These are phyloP conservation scores for Haemorhous mexicanus DNA, from an alignment of 2,113 vertebrate genomes.

Conservation along the genomic window DNA sequence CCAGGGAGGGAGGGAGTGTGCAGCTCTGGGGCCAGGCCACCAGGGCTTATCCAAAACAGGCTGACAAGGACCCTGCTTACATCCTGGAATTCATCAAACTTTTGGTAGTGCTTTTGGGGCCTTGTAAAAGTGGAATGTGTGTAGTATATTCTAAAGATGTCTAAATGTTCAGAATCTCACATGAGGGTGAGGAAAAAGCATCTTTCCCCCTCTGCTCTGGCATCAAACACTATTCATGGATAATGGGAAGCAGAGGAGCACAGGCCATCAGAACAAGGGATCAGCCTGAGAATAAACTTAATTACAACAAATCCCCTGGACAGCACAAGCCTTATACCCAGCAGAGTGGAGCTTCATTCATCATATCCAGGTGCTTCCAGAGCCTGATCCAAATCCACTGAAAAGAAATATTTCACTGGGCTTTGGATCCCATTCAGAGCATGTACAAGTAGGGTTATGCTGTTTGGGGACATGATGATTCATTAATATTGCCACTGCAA, in stretches of 20 bases:
- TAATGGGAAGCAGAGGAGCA: slow-evolving; percentile 73
- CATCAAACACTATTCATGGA: slow-evolving; percentile 39
- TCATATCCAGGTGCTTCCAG: neutral
- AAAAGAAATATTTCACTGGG: neutral
- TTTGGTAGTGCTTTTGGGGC: slow-evolving; percentile 65
- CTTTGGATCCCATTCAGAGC: neutral
- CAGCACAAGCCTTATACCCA: neutral
- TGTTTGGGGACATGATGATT: neutral
- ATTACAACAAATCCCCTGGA: slow-evolving; percentile 10
- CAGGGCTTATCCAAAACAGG: slow-evolving; percentile 68
- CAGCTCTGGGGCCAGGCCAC: slow-evolving; percentile 59
- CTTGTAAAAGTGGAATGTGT: slow-evolving; percentile 67
- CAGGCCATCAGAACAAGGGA: slow-evolving; percentile 48
- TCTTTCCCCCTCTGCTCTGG: slow-evolving; percentile 23
- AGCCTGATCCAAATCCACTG: neutral
- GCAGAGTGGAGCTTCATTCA: neutral
- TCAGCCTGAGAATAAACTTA: slow-evolving; percentile 25
- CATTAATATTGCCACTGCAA: neutral
- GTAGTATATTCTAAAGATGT: slow-evolving; percentile 48
- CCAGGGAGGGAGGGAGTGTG: slow-evolving; percentile 65
- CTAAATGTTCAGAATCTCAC: slow-evolving; percentile 67
- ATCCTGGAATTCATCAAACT: slow-evolving; percentile 73
- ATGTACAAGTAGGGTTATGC: neutral
- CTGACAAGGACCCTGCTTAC: slow-evolving; percentile 66
- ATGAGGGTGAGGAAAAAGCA: slow-evolving; percentile 58